Evolutionary conservation across 2,113 vertebrate genomes (phyloP).

Genomic region (Melierax canorus): DNA sequence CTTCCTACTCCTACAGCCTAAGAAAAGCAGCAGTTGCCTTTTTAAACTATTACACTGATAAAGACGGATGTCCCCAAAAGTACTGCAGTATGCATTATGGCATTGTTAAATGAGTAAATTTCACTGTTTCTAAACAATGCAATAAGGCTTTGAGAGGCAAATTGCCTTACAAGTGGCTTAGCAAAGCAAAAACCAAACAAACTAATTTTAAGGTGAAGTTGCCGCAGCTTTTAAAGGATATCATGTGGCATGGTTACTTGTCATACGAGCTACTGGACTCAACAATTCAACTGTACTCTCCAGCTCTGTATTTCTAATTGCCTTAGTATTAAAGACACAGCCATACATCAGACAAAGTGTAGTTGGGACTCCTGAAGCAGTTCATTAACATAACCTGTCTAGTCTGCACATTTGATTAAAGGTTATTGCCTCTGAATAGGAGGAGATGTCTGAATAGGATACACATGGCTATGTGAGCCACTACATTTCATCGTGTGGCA

Average conservation of each 20-base stretch:
- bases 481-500: neutral
- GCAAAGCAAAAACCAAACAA: neutral
- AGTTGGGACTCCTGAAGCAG: neutral
- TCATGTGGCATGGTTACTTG: neutral
- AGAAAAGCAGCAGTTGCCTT: neutral
- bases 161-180: neutral
- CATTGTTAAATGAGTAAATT: neutral
- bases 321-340: neutral
- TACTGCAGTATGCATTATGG: neutral
- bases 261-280: neutral
- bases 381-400: neutral
- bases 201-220: neutral
- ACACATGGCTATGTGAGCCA: neutral
- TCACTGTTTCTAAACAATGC: neutral
- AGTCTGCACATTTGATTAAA: neutral
- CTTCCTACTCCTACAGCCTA: neutral
- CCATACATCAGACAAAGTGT: neutral
- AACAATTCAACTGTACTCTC: neutral
- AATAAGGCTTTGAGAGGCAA: neutral
- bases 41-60: neutral
- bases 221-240: neutral
- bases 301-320: neutral
- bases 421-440: neutral
- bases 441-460: neutral
- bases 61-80: neutral